Percentiles rank a stretch among this genome's conserved stretches.
These are phyloP conservation scores for Drosophila ustulata DNA, from an alignment of 2,888 invertebrate species.

Conservation along the genomic window DNA sequence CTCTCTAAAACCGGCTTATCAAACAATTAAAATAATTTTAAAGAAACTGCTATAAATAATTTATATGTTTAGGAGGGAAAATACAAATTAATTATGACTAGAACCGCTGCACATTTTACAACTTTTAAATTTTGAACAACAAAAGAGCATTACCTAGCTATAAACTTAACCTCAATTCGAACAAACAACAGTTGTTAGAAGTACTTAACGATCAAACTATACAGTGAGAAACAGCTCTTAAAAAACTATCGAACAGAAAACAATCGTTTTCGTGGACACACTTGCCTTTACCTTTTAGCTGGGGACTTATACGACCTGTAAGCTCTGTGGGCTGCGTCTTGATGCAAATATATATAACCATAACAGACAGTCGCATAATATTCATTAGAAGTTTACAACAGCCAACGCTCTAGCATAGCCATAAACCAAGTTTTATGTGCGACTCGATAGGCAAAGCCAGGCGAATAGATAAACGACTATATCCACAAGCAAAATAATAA, in stretches of 20 bases:
- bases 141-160: slow-evolving; percentile 1
- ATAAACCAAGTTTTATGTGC: slow-evolving; percentile 48
- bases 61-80: background rate
- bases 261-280: slow-evolving; percentile 1
- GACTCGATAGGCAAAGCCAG: slow-evolving; percentile 18
- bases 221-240: slow-evolving; percentile 7
- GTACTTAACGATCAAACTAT: background rate
- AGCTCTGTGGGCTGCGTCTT: background rate
- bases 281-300: slow-evolving; percentile 1
- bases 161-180: background rate
- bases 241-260: slow-evolving; percentile 13
- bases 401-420: slow-evolving; percentile 25
- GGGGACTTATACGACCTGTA: slow-evolving; percentile 4
- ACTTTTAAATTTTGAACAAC: background rate
- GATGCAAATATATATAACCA: slow-evolving; percentile 4
- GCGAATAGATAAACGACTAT: slow-evolving; percentile 21
- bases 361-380: slow-evolving; percentile 42
- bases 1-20: background rate
- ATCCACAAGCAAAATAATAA: slow-evolving; percentile 15
- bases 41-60: background rate
- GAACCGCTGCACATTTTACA: background rate
- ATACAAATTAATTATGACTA: background rate
- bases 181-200: background rate
- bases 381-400: slow-evolving; percentile 51
- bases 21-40: background rate